Percentiles rank a stretch among this genome's conserved stretches.
These are phyloP conservation scores for Troglohyphantes excavatus DNA, from an alignment of 2,888 invertebrate species.

Conservation along the genomic window DNA sequence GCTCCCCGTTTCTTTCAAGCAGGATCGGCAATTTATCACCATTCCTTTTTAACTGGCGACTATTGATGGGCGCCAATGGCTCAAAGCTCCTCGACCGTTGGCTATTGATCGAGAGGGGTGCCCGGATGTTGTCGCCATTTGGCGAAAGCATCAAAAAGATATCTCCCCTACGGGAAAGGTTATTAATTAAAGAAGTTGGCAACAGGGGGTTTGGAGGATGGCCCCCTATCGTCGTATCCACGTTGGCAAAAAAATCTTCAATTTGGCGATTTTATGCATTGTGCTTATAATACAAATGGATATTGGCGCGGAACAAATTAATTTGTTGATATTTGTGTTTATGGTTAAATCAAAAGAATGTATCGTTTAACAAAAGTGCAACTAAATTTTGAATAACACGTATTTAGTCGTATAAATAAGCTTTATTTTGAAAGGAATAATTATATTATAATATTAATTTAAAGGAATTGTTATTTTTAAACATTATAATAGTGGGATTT, in stretches of 20 bases:
- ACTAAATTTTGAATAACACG: too few species aligned
- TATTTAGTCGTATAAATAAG: too few species aligned
- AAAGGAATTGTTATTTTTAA: too few species aligned
- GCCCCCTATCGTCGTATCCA: background rate
- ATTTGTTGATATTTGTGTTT: too few species aligned
- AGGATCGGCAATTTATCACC: constrained; percentile 58
- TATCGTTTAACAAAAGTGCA: too few species aligned
- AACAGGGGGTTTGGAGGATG: constrained; percentile 45
- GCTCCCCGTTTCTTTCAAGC: constrained; percentile 6
- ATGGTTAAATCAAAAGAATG: too few species aligned
- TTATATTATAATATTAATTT: too few species aligned
- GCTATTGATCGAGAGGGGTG: constrained; percentile 53
- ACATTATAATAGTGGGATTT: too few species aligned
- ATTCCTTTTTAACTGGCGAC: constrained; percentile 68
- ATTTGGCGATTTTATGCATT: too few species aligned
- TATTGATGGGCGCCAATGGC: constrained; percentile 64
- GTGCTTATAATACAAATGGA: too few species aligned
- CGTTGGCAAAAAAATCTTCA: background rate
- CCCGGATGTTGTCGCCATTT: constrained; percentile 78
- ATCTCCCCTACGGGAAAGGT: constrained; percentile 42
- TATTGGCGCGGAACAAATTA: too few species aligned
- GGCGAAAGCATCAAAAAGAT: constrained; percentile 65
- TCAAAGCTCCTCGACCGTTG: constrained; percentile 27
- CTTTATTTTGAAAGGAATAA: too few species aligned
- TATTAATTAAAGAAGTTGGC: constrained; percentile 74